phyloP scores from a whole-genome alignment of 2,888 invertebrate species.

The Dione vanillae region DNA sequence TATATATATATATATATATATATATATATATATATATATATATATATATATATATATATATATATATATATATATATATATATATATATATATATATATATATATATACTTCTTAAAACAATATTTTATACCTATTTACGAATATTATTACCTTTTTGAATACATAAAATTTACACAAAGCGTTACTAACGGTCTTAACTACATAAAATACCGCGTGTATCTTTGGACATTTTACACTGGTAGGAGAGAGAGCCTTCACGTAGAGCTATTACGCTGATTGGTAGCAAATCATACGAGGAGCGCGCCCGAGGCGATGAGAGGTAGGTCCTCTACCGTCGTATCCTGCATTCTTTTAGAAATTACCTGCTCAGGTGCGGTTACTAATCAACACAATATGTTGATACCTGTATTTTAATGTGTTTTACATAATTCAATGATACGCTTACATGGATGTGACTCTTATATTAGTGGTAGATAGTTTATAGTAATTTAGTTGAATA shows the following conservation, averaged over 20 bases:
- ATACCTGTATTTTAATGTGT: conserved; percentile 11
- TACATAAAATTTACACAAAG: no score
- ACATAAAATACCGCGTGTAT: not conserved
- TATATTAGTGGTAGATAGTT: no score
- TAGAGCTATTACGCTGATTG: conserved; percentile 61
- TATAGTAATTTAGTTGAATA: not conserved
- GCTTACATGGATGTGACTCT: not conserved
- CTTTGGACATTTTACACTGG: conserved; percentile 29
- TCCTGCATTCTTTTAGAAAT: conserved; percentile 37
- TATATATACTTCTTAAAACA: no score
- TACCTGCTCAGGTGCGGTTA: conserved; percentile 20
- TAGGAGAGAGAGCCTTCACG: conserved; percentile 28
- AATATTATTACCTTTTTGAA: no score
- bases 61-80: no score
- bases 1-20: no score
- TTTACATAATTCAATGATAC: conserved; percentile 13
- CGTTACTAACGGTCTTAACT: no score
- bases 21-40: no score
- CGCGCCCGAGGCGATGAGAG: conserved; percentile 30
- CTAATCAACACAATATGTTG: conserved; percentile 21
- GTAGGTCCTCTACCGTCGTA: conserved; percentile 30
- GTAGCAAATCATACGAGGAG: conserved; percentile 57
- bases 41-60: no score
- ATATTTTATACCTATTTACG: no score
- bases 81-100: no score